phyloP scores from a whole-genome alignment of 2,888 invertebrate genomes.

The Mamestra brassicae region DNA sequence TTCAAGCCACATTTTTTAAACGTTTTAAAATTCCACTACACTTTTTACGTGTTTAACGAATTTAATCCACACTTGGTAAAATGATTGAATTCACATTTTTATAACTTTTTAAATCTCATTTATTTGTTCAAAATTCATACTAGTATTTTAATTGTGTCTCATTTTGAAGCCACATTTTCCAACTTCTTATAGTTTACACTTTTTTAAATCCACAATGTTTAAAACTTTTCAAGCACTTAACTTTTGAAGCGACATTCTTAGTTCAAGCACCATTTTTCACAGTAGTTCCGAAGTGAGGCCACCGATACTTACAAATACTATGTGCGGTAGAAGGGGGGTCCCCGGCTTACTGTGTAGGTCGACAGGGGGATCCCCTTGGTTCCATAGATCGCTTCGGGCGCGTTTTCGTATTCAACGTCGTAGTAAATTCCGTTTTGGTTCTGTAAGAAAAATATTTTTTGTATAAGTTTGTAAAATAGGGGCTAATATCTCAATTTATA shows the following conservation, averaged over 20 bases:
- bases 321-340: slow-evolving; percentile 90
- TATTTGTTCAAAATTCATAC: slow-evolving; percentile 3
- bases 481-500: too few species aligned
- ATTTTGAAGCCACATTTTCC: not conserved
- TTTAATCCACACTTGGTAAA: not conserved
- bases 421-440: slow-evolving; percentile 97
- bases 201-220: not conserved
- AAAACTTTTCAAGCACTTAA: not conserved
- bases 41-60: not conserved
- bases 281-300: slow-evolving; percentile 39
- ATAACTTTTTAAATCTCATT: not conserved
- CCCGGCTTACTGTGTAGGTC: slow-evolving; percentile 95
- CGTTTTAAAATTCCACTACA: not conserved
- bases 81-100: too few species aligned
- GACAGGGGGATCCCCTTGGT: slow-evolving; percentile 94
- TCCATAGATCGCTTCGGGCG: slow-evolving; percentile 91
- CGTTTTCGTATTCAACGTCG: slow-evolving; percentile 96
- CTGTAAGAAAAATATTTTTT: slow-evolving; percentile 82
- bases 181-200: not conserved
- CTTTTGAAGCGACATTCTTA: slow-evolving; percentile 11
- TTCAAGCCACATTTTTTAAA: too few species aligned
- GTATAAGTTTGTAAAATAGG: too few species aligned
- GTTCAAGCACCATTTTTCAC: slow-evolving; percentile 52
- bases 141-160: not conserved
- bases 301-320: slow-evolving; percentile 70